These are phyloP conservation scores for Lasaia peninsularis DNA, from an alignment of 1,140 invertebrate genomes.

Conservation along the genomic window DNA sequence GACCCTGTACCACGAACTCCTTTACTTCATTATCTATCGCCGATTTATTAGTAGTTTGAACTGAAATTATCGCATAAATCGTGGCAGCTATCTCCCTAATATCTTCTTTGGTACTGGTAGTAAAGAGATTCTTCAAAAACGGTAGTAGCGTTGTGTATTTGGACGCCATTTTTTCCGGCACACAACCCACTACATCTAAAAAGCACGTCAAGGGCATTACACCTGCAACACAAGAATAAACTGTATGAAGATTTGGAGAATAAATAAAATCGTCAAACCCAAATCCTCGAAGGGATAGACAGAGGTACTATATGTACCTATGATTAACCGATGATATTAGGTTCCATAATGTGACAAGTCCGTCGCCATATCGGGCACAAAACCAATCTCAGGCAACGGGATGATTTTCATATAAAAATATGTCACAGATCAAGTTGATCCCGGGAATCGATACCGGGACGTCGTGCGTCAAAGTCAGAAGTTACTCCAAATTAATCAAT, in stretches of 20 bases:
- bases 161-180: slow-evolving; percentile 79
- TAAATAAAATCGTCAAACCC: no score
- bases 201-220: slow-evolving; percentile 83
- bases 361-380: no score
- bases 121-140: slow-evolving; percentile 82
- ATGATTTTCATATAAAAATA: no score
- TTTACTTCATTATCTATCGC: slow-evolving; percentile 78
- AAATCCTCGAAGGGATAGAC: no score
- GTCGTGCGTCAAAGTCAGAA: no score
- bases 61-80: slow-evolving; percentile 83
- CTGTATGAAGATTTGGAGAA: background rate
- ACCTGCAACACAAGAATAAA: slow-evolving; percentile 59
- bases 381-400: no score
- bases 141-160: slow-evolving; percentile 79
- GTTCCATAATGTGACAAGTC: no score
- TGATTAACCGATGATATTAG: no score
- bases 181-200: slow-evolving; percentile 85
- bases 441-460: no score
- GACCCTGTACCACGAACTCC: slow-evolving; percentile 75
- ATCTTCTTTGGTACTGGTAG: slow-evolving; percentile 84
- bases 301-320: no score
- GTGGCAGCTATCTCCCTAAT: slow-evolving; percentile 83
- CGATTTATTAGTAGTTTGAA: slow-evolving; percentile 68
- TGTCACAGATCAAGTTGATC: no score
- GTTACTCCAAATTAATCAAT: no score